Conservation (phyloP, 2,113 vertebrate genomes). For the Dendropsophus ebraccatus region DNA sequence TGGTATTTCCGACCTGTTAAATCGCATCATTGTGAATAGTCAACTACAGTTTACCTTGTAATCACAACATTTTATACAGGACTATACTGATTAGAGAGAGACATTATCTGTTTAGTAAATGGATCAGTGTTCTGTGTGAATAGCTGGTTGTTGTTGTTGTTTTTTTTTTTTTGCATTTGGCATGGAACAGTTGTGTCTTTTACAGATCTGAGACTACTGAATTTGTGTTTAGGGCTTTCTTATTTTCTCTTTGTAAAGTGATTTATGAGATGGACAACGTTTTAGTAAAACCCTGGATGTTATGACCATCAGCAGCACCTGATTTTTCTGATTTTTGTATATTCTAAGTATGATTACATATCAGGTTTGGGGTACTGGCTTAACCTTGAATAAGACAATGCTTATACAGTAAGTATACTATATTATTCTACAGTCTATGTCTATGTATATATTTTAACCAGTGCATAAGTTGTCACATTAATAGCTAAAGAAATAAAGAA, state of each 20-base stretch:
- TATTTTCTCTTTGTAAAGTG: neutral
- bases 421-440: neutral
- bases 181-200: conserved; percentile 2
- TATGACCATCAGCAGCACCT: neutral
- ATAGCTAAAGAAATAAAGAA: too few relatives aligned
- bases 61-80: neutral
- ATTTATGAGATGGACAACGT: neutral
- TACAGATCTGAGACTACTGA: neutral
- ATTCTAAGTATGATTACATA: neutral
- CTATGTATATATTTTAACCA: neutral
- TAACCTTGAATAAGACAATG: neutral
- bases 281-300: neutral
- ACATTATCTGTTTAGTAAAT: neutral
- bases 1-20: neutral
- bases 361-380: neutral
- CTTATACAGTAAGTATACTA: neutral
- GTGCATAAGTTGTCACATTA: too few relatives aligned
- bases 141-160: conserved; percentile 12
- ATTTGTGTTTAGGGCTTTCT: neutral
- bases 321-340: neutral
- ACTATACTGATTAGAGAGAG: neutral
- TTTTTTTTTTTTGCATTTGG: neutral
- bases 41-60: neutral
- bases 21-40: neutral
- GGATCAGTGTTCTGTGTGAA: neutral